Percentiles rank a stretch among this genome's conserved stretches.
Conservation (phyloP, 2,113 vertebrate genomes). For the Anolis sagrei region DNA sequence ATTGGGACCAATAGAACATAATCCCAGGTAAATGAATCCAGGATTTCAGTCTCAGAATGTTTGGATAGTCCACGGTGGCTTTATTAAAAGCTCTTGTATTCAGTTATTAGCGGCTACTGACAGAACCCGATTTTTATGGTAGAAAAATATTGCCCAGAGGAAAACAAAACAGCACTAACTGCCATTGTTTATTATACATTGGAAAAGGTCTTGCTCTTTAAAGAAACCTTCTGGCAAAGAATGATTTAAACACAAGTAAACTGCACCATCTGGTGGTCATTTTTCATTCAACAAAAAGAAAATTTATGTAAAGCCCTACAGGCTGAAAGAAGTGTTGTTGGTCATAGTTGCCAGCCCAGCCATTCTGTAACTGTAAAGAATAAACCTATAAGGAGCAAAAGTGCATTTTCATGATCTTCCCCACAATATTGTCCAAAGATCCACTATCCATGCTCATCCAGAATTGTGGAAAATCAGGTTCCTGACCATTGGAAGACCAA, state of each 20-base stretch:
- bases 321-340: too few species aligned
- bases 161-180: neutral
- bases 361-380: too few species aligned
- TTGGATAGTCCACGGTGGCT: neutral
- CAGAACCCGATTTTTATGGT: neutral
- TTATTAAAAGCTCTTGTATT: neutral
- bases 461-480: too few species aligned
- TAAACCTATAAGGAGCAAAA: too few species aligned
- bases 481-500: too few species aligned
- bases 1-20: neutral
- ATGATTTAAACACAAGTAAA: constrained; percentile 53
- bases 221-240: neutral
- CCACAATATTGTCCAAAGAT: too few species aligned
- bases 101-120: neutral
- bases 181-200: neutral
- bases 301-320: neutral
- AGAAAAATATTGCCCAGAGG: neutral
- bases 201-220: neutral
- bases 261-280: constrained; percentile 76
- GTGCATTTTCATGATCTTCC: too few species aligned
- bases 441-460: too few species aligned
- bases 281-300: neutral
- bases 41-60: neutral
- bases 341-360: too few species aligned
- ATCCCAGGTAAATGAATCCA: neutral